Conservation (phyloP, 1,140 invertebrate species). For the Chrysomallon squamiferum region DNA sequence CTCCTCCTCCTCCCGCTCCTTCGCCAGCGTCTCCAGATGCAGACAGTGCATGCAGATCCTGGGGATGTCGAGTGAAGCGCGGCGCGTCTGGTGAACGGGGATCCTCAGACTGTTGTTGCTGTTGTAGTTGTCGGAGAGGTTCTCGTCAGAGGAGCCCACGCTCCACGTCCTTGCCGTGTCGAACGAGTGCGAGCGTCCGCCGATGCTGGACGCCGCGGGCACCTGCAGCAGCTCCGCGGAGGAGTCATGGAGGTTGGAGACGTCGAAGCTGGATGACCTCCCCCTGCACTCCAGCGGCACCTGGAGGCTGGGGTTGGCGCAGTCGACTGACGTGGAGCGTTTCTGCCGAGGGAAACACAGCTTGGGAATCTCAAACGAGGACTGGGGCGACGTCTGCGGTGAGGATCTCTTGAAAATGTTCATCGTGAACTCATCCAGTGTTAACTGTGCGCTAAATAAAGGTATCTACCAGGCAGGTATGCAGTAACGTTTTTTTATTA, state of each 20-base stretch:
- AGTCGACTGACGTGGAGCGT: conserved; percentile 88
- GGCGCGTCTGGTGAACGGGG: conserved; percentile 25
- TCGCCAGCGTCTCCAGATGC: conserved; percentile 63
- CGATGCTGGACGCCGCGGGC: conserved; percentile 22
- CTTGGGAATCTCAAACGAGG: conserved; percentile 49
- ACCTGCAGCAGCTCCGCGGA: conserved; percentile 31
- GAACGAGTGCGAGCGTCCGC: conserved; percentile 29
- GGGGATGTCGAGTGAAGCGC: conserved; percentile 48
- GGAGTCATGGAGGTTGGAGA: conserved; percentile 32
- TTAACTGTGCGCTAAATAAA: too few relatives aligned
- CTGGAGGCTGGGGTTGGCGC: conserved; percentile 75
- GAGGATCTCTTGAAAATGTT: conserved; percentile 41
- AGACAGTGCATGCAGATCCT: conserved; percentile 51
- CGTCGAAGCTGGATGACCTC: conserved; percentile 50
- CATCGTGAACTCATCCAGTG: conserved; percentile 14
- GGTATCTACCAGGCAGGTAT: too few relatives aligned
- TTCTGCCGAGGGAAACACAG: conserved; percentile 40
- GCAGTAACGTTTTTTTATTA: too few relatives aligned
- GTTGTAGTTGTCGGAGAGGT: conserved; percentile 29
- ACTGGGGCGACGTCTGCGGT: conserved; percentile 38
- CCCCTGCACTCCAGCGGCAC: conserved; percentile 33
- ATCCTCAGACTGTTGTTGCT: conserved; percentile 20
- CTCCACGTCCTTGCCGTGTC: conserved; percentile 18
- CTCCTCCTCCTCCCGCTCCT: conserved; percentile 15
- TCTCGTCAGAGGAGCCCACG: conserved; percentile 34